Evolutionary conservation across 2,113 vertebrate genomes (phyloP).

Genomic region (Xiphophorus maculatus): DNA sequence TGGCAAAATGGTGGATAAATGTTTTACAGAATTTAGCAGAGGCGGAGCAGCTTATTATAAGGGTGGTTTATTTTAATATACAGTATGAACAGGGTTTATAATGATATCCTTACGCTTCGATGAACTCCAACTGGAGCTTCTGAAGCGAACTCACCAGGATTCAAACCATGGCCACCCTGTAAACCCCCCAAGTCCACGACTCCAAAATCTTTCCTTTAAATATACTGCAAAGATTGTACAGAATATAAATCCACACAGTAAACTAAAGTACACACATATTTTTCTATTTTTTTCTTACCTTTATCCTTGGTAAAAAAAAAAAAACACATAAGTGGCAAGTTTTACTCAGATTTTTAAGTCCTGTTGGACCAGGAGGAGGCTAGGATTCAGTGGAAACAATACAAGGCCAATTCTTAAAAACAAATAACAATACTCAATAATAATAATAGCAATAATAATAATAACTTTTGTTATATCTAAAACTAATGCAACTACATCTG

Average conservation of each 20-base stretch:
- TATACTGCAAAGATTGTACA: slow-evolving; percentile 72
- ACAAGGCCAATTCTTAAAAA: slow-evolving; percentile 48
- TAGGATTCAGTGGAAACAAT: slow-evolving; percentile 33
- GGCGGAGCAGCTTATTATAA: slow-evolving; percentile 44
- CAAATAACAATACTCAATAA: slow-evolving; percentile 1
- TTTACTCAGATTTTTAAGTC: slow-evolving; percentile 44
- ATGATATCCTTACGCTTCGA: slow-evolving; percentile 51
- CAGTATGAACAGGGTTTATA: slow-evolving; percentile 75
- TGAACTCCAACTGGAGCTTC: slow-evolving; percentile 13
- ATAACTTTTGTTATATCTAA: slow-evolving; percentile 52
- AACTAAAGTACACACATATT: slow-evolving; percentile 60
- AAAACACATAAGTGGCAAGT: slow-evolving; percentile 38
- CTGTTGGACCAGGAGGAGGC: slow-evolving; percentile 25
- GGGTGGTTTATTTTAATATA: slow-evolving; percentile 77
- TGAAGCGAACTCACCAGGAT: slow-evolving; percentile 49
- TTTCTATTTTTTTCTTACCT: slow-evolving; percentile 29
- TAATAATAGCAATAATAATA: too few relatives aligned
- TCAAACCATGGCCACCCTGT: slow-evolving; percentile 19
- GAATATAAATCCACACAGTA: slow-evolving; percentile 66
- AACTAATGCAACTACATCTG: slow-evolving; percentile 50
- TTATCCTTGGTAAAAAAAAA: slow-evolving; percentile 49
- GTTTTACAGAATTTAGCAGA: slow-evolving; percentile 3
- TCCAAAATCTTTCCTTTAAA: slow-evolving; percentile 62
- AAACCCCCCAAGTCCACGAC: neutral
- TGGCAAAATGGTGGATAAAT: neutral